Percentiles rank a stretch among this genome's conserved stretches.
Conservation (phyloP, 2,797 vertebrate genomes). For the Amblyopsis hoosieri region DNA sequence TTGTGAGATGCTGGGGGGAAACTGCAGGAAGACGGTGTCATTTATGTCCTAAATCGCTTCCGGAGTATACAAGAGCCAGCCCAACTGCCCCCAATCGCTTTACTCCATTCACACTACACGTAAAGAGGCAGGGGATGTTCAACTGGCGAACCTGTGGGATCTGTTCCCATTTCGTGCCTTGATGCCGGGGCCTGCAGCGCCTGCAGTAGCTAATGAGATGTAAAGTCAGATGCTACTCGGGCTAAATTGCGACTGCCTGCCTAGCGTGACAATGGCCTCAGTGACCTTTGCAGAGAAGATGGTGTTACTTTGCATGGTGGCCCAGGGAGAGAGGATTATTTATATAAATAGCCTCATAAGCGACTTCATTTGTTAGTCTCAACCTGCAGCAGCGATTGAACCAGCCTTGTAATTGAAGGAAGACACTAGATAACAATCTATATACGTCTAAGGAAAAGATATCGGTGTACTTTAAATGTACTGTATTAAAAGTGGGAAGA, state of each 20-base stretch:
- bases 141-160: slow-evolving; percentile 24
- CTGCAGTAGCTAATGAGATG: slow-evolving; percentile 22
- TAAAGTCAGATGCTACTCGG: slow-evolving; percentile 20
- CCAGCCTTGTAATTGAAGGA: slow-evolving; percentile 43
- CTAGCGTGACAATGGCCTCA: slow-evolving; percentile 32
- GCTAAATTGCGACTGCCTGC: slow-evolving; percentile 27
- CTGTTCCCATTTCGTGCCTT: slow-evolving; percentile 23
- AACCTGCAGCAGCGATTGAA: slow-evolving; percentile 55
- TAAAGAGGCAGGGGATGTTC: slow-evolving; percentile 21
- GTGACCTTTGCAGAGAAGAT: slow-evolving; percentile 62
- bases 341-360: slow-evolving; percentile 58
- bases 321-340: slow-evolving; percentile 44
- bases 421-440: slow-evolving; percentile 67
- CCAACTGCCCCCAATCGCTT: slow-evolving; percentile 11
- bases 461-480: slow-evolving; percentile 62
- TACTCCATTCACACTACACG: slow-evolving; percentile 3
- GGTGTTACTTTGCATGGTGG: slow-evolving; percentile 35
- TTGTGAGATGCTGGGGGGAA: slow-evolving; percentile 65
- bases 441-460: slow-evolving; percentile 53
- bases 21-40: slow-evolving; percentile 57
- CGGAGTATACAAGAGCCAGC: slow-evolving; percentile 41
- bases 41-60: slow-evolving; percentile 71
- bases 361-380: slow-evolving; percentile 69
- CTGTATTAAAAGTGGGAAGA: slow-evolving; percentile 53
- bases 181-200: background rate